Conservation (phyloP, 1,140 invertebrate species). For the Caenorhabditis tropicalis region DNA sequence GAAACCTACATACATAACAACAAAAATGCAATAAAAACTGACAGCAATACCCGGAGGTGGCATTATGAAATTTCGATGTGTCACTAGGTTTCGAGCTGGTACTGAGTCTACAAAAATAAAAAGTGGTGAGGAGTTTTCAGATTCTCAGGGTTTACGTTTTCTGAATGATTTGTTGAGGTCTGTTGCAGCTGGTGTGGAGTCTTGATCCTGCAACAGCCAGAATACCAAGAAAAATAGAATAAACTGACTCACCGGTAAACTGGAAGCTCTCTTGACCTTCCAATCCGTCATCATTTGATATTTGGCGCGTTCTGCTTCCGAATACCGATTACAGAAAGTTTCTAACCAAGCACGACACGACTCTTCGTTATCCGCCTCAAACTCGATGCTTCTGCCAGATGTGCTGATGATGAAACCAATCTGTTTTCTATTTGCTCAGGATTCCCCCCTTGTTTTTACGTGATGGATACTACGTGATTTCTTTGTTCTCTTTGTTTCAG, state of each 20-base stretch:
- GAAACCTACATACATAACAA: neutral
- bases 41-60: constrained; percentile 23
- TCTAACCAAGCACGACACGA: constrained; percentile 65
- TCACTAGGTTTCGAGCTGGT: neutral
- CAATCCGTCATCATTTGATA: constrained; percentile 4
- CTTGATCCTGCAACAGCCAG: neutral
- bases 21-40: neutral
- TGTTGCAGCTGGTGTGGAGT: constrained; percentile 3
- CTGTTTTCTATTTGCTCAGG: neutral
- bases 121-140: neutral
- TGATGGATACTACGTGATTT: neutral
- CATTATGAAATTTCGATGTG: constrained; percentile 27
- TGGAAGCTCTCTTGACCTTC: neutral
- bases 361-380: constrained; percentile 65
- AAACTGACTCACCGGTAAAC: neutral
- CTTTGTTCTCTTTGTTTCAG: constrained; percentile 36
- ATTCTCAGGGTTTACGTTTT: constrained; percentile 39
- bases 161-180: constrained; percentile 18
- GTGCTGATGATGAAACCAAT: constrained; percentile 51
- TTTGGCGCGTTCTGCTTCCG: constrained; percentile 18
- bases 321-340: constrained; percentile 60
- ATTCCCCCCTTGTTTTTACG: constrained; percentile 7
- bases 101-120: constrained; percentile 5
- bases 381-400: constrained; percentile 62
- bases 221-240: too few species aligned